Base-by-base conservation (phyloP, 2,888 invertebrate species). In the Achlya flavicornis region DNA sequence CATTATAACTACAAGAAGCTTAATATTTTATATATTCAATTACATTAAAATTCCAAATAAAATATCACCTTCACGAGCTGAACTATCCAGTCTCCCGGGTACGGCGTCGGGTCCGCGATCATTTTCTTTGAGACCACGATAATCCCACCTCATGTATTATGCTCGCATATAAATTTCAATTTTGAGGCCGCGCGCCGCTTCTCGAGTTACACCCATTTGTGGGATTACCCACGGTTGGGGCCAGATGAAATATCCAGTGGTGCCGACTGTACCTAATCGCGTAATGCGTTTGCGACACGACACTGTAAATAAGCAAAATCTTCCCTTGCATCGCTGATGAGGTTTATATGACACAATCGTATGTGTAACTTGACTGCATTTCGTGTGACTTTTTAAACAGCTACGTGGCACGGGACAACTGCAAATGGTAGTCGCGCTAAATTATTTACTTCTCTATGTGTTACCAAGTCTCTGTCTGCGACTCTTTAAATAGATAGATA, bases 91-190 rank as follows among this genome's bases (percentile, higher is more conserved):
- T 76, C 81, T 74, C 81, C 62, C 26, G 80, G 76, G 77, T 65
- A 68, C 67, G 61, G 62, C 62, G 65, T 32, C 11, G 58, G 33
- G 62, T 46, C 62, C 62, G 68, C 70, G 74, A 76, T 78, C 75
- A 72, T 75, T 74, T 78, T 77, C 76, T 75, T 66, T 62, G 48
- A 61, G 62, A 41, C 76, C 68, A 64, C 78, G 71, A 78, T 90
- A 89, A 89, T 87, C 87, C 86, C 80, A 71, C 79, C 88, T 91
- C 92, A 92, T 92, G 84, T 86, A 90, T 92, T 89, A 93, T 93
- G 91, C 88, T 86, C 82, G 87, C 89, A 91, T 92, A 93, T 93
- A 93, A 93, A 93, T 93, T 93, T 92, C 92, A 93, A 93, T 93
- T 92, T 92, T 92, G 92, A 92, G 91, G 88, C 91, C 81, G 53